Percentiles rank a stretch among this genome's conserved stretches.
Evolutionary conservation across 1,140 invertebrate species (phyloP).

Genomic region (Pseudomyrmex cubaensis): DNA sequence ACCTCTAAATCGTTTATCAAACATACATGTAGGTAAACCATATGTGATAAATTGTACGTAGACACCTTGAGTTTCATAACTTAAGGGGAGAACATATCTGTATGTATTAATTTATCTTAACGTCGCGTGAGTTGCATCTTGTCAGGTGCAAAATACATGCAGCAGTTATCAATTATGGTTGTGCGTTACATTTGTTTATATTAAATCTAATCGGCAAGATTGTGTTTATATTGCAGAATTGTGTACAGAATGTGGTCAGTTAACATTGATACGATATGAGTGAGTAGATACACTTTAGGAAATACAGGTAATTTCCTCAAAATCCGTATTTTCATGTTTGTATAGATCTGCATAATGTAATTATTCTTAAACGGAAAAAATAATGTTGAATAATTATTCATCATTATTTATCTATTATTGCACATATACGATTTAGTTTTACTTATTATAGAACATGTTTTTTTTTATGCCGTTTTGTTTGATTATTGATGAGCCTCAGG

Average conservation of each 20-base stretch:
- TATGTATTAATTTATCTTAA: constrained; percentile 22
- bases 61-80: constrained; percentile 7
- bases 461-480: background rate
- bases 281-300: no score
- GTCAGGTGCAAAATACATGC: background rate
- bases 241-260: no score
- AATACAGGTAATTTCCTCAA: no score
- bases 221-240: no score
- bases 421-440: background rate
- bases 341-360: no score
- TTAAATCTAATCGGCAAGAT: no score
- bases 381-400: no score
- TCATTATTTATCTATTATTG: background rate
- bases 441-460: background rate
- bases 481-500: background rate
- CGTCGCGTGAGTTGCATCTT: background rate
- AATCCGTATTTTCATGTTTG: no score
- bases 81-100: background rate
- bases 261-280: no score
- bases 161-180: background rate
- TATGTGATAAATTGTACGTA: background rate
- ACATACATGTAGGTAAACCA: background rate
- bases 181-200: no score
- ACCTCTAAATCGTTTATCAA: constrained; percentile 37
- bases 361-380: no score